These are phyloP conservation scores for Nasonia giraulti DNA, from an alignment of 1,140 invertebrate species.

Conservation along the genomic window DNA sequence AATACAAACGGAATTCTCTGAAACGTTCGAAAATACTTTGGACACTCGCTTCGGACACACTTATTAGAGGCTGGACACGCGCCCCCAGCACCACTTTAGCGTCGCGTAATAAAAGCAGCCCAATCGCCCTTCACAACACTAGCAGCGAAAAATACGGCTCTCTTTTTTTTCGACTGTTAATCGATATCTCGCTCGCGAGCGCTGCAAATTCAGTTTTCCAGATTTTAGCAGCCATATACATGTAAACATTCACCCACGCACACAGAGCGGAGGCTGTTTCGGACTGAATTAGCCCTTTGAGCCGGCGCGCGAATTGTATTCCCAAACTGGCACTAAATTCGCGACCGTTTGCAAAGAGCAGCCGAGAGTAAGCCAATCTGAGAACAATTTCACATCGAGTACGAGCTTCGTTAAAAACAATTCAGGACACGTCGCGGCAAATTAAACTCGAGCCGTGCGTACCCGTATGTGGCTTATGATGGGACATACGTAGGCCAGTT, in stretches of 20 bases:
- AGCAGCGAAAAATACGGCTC: neutral
- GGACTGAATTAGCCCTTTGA: slow-evolving; percentile 33
- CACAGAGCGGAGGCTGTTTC: neutral
- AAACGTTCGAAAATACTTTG: too few relatives aligned
- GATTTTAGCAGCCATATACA: neutral
- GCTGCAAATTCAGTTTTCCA: slow-evolving; percentile 23
- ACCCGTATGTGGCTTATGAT: neutral
- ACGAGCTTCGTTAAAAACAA: slow-evolving; percentile 28
- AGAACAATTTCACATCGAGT: neutral
- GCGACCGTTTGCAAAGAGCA: neutral
- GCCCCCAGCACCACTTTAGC: too few relatives aligned
- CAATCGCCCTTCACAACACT: too few relatives aligned
- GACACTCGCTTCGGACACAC: too few relatives aligned
- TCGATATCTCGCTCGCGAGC: neutral
- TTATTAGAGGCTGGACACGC: neutral
- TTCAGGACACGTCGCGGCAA: neutral
- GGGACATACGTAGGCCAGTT: neutral
- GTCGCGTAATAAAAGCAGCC: too few relatives aligned
- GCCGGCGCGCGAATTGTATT: neutral
- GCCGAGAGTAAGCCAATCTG: slow-evolving; percentile 10
- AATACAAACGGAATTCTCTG: too few relatives aligned
- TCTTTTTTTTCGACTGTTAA: slow-evolving; percentile 3
- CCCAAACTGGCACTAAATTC: slow-evolving; percentile 21
- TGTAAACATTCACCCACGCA: neutral
- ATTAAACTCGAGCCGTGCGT: neutral